Evolutionary conservation across 2,888 invertebrate genomes (phyloP), one percentile per base, ranked within the genome.

Genomic region (Panorpa germanica): DNA sequence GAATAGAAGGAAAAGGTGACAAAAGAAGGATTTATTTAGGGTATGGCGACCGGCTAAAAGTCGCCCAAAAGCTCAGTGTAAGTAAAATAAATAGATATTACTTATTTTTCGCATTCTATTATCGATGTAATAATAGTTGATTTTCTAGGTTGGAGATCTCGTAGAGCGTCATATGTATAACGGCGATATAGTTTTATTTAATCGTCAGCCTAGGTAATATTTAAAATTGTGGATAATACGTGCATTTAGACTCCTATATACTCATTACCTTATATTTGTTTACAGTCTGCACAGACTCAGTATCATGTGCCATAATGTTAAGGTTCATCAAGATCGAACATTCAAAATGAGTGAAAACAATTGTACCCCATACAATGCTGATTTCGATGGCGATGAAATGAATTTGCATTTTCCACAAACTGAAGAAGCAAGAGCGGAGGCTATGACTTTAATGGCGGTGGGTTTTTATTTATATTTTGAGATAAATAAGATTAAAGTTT

Each of bases 371-470:
- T 72, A 73, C 53, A 73, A 72, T 45, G 71, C 71, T 37, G 71
- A 73, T 49, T 72, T 72, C 53, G 71, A 72, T 45, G 71, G 71
- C 15, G 71, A 72, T 43, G 71, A 72, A 48, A 72, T 72, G 71
- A 72, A 72, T 46, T 50, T 72, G 13, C 71, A 72, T 44, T 59
- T 70, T 28, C 70, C 71, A 2, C 68, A 68, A 45, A 63, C 66
- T 7, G 54, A 70, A 47, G 71, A 71, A 45, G 69, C 70, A 0
- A 45, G 65, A 27, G 71, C 71, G 5, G 71, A 72, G 58, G 96
- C 98, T 1, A 61, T 90, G 2, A 72, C 83, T 36, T 63, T 99
- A 1, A 96, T 98, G 96, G 91, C 88, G n/a, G n/a, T n/a, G n/a
- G n/a, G n/a, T n/a, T n/a, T n/a, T n/a, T n/a, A n/a, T n/a, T n/a